These are phyloP conservation scores for Myioborus miniatus DNA, from an alignment of 2,797 vertebrate genomes.

Conservation along the genomic window DNA sequence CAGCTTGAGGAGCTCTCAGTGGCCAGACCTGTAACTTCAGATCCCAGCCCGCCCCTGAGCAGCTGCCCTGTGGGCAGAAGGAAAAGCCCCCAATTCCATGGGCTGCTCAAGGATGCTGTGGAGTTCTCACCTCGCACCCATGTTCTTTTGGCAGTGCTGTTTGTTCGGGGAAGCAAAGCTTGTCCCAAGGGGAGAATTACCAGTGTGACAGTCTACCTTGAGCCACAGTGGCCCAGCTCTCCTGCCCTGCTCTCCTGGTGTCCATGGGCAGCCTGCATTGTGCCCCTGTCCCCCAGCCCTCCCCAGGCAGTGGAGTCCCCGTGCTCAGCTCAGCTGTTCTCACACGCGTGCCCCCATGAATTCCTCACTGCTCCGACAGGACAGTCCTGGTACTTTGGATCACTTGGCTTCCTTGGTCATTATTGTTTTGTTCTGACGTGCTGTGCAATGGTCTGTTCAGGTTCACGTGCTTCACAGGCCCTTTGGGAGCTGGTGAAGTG, in stretches of 20 bases:
- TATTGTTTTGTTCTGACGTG: slow-evolving; percentile 15
- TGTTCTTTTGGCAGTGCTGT: neutral
- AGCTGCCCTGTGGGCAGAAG: neutral
- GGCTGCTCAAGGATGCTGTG: neutral
- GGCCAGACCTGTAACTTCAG: neutral
- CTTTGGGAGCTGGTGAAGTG: neutral
- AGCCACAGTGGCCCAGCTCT: neutral
- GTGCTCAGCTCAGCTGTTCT: neutral
- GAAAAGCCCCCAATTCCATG: neutral
- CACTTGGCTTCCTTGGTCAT: neutral
- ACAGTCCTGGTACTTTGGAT: neutral
- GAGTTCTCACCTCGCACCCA: neutral
- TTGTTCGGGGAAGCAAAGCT: neutral
- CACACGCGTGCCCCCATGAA: fast-evolving
- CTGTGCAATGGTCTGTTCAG: slow-evolving; percentile 2
- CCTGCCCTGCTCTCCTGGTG: neutral
- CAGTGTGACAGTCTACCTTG: neutral
- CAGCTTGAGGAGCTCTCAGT: neutral
- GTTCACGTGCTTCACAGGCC: neutral
- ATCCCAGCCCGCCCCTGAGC: neutral
- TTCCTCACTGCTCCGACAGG: neutral
- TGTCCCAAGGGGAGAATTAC: neutral
- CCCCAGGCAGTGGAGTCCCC: neutral
- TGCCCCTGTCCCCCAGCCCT: neutral
- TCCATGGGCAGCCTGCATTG: neutral